Evolutionary conservation across 2,113 vertebrate species (phyloP).

Genomic region (Lamprotornis superbus): DNA sequence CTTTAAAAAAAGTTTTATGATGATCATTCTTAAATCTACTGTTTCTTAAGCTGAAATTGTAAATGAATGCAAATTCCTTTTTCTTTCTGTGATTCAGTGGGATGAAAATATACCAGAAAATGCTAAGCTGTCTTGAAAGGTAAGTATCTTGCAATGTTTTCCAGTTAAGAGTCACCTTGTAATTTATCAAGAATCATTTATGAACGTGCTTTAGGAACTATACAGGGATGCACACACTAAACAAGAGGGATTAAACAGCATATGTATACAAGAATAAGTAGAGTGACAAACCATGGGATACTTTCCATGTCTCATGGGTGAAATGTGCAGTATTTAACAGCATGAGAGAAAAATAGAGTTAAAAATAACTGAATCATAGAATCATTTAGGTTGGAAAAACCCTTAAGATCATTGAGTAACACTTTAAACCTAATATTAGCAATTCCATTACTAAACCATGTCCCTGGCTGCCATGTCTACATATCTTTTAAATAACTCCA

Average conservation of each 20-base stretch:
- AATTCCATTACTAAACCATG: background rate
- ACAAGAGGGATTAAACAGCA: background rate
- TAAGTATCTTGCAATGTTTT: background rate
- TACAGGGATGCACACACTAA: background rate
- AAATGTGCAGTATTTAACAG: background rate
- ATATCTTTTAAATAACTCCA: background rate
- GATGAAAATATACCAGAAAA: background rate
- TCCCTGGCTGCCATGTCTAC: background rate
- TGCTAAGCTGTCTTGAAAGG: background rate
- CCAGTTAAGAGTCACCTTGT: background rate
- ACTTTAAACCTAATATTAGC: background rate
- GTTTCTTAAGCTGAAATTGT: background rate
- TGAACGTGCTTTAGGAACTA: background rate
- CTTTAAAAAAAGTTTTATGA: background rate
- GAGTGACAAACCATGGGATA: background rate
- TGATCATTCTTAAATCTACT: background rate
- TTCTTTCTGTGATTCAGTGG: background rate
- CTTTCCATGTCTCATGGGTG: background rate
- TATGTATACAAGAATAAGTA: background rate
- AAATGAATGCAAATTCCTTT: background rate
- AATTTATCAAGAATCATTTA: background rate
- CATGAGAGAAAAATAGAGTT: background rate
- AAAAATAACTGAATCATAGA: background rate
- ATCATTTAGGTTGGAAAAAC: accelerated
- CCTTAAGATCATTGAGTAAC: background rate